Percentiles rank a stretch among this genome's conserved stretches.
phyloP scores from a whole-genome alignment of 2,113 vertebrate species.

The Corythornis madagascariensis region DNA sequence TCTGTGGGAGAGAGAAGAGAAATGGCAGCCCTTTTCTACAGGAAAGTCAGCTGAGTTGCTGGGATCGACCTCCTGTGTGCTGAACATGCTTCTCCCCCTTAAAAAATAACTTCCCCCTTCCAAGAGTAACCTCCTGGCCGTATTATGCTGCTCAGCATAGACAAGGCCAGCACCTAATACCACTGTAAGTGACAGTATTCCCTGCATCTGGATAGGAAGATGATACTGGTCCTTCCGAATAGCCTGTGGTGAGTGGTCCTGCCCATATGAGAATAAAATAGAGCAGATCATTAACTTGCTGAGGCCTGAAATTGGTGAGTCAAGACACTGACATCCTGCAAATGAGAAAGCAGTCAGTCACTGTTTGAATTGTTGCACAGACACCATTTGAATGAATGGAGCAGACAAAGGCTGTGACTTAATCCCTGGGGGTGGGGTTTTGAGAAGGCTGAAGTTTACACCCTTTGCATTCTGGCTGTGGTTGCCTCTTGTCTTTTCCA shows the following conservation, averaged over 20 bases:
- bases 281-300: background rate
- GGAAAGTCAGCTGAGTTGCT: background rate
- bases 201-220: background rate
- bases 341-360: background rate
- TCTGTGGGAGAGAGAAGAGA: background rate
- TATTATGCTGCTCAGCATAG: fast-evolving
- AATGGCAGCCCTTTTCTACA: background rate
- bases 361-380: too few species aligned
- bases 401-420: background rate
- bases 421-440: background rate
- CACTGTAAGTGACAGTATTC: background rate
- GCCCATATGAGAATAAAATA: background rate
- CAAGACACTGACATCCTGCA: background rate
- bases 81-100: fast-evolving
- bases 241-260: background rate
- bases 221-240: background rate
- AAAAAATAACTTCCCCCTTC: background rate
- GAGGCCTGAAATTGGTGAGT: background rate
- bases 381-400: background rate
- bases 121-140: background rate
- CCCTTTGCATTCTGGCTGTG: background rate
- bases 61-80: background rate
- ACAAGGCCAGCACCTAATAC: background rate
- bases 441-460: background rate
- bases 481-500: background rate